Conservation (phyloP, 2,113 vertebrate genomes). For the Odocoileus hemionus region DNA sequence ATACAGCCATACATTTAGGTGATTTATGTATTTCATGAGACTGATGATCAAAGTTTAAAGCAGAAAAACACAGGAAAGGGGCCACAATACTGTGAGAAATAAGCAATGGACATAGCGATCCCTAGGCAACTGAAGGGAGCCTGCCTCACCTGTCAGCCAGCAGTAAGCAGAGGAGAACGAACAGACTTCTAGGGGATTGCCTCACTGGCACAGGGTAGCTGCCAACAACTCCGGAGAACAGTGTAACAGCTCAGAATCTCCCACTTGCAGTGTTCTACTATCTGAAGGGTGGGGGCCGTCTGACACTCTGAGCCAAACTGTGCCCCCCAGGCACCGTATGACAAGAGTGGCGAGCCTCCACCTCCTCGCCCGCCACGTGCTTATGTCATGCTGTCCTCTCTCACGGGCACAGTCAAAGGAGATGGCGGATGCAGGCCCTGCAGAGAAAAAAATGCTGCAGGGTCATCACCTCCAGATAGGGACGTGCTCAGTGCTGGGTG, state of each 20-base stretch:
- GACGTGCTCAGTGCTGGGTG: not conserved
- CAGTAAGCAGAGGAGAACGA: not conserved
- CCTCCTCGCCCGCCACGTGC: not conserved
- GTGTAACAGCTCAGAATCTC: constrained; percentile 66
- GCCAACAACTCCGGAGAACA: not conserved
- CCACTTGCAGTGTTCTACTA: not conserved
- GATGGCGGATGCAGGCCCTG: rapidly evolving
- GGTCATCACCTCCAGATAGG: not conserved
- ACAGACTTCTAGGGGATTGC: not conserved
- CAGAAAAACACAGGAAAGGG: not conserved
- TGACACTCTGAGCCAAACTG: not conserved
- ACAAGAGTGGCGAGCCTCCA: not conserved
- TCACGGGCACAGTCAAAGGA: not conserved
- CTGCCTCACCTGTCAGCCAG: constrained; percentile 22
- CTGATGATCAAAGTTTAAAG: not conserved
- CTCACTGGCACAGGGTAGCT: not conserved
- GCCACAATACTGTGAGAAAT: not conserved
- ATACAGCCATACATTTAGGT: not conserved
- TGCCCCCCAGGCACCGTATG: not conserved
- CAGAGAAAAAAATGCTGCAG: not conserved
- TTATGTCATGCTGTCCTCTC: not conserved
- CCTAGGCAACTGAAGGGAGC: not conserved
- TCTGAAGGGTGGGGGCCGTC: not conserved
- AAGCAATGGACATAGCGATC: not conserved
- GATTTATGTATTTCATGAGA: not conserved